Evolutionary conservation across 2,113 vertebrate species (phyloP).

Genomic region (Albula glossodonta): DNA sequence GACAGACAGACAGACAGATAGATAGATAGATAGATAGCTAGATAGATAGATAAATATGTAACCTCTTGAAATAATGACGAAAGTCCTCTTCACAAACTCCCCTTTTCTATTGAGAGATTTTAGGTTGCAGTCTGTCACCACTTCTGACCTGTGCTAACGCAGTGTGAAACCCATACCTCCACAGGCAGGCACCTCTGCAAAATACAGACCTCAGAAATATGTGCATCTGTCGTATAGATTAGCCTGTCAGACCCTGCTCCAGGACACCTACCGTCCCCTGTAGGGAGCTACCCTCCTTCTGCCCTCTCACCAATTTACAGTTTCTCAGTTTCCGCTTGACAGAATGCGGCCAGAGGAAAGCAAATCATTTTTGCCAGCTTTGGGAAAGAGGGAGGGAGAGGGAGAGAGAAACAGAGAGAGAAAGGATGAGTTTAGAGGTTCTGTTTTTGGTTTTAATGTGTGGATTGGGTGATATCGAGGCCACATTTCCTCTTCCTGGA

Average conservation of each 20-base stretch:
- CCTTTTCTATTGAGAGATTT: too few relatives aligned
- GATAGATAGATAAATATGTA: too few relatives aligned
- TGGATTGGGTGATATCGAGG: too few relatives aligned
- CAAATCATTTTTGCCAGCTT: background rate
- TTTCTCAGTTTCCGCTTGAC: background rate
- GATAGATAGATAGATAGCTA: too few relatives aligned
- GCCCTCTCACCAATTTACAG: conserved; percentile 8
- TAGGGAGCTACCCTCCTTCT: background rate
- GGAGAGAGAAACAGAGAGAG: background rate
- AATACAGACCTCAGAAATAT: background rate
- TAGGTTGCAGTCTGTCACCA: too few relatives aligned
- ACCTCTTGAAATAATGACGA: too few relatives aligned
- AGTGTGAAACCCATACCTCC: background rate
- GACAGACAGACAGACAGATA: too few relatives aligned
- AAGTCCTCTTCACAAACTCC: too few relatives aligned
- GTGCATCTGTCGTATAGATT: background rate
- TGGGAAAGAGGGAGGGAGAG: conserved; percentile 8
- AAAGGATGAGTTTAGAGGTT: too few relatives aligned
- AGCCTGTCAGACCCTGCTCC: background rate
- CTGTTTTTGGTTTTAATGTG: too few relatives aligned
- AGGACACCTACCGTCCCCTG: background rate
- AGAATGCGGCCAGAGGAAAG: background rate
- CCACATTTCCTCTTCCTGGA: too few relatives aligned
- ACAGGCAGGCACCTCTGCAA: background rate
- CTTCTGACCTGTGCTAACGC: background rate